These are phyloP conservation scores for Suricata suricatta DNA, from an alignment of 2,113 vertebrate species.

Conservation along the genomic window DNA sequence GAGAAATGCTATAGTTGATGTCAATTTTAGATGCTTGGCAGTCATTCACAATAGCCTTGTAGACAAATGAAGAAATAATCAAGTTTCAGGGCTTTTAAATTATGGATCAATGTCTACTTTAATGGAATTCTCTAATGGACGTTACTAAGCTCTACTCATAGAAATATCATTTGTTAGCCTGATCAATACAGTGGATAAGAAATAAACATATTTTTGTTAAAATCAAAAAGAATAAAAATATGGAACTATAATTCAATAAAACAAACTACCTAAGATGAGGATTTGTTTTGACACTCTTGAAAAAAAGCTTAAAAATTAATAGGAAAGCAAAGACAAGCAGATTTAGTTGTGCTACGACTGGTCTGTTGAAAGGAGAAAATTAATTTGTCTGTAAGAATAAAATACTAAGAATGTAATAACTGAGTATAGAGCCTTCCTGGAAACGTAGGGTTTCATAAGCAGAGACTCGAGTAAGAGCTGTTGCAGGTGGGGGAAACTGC, in stretches of 20 bases:
- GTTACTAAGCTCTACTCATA: not conserved
- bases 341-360: not conserved
- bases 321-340: conserved; percentile 24
- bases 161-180: conserved; percentile 29
- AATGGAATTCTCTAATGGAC: not conserved
- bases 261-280: conserved; percentile 15
- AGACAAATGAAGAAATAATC: conserved; percentile 3
- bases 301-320: conserved; percentile 51
- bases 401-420: not conserved
- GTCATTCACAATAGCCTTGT: not conserved
- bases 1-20: not conserved
- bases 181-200: not conserved
- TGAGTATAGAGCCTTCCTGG: not conserved
- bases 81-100: conserved; percentile 6
- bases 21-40: not conserved
- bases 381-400: conserved; percentile 37
- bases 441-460: not conserved
- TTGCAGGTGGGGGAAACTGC: not conserved
- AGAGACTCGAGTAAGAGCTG: not conserved
- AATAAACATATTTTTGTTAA: conserved; percentile 30
- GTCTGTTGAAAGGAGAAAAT: conserved; percentile 22
- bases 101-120: not conserved
- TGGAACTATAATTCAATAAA: conserved; percentile 36
- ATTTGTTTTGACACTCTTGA: conserved; percentile 30
- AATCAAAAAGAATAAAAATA: conserved; percentile 39